phyloP scores from a whole-genome alignment of 2,888 invertebrate species.

The Lobophora halterata region DNA sequence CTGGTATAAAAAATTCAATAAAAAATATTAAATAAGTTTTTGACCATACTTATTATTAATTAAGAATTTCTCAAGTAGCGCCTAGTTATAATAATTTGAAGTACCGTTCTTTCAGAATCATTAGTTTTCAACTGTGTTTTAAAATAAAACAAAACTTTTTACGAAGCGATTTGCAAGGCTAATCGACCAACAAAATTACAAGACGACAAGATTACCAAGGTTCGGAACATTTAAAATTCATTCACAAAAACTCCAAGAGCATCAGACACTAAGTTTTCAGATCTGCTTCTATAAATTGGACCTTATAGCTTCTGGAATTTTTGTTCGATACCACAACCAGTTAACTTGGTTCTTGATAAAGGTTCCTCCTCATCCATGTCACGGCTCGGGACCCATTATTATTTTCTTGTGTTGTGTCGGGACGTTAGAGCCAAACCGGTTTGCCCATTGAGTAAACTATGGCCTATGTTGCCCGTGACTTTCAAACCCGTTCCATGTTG shows the following conservation, averaged over 20 bases:
- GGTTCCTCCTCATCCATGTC: constrained; percentile 26
- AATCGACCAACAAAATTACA: constrained; percentile 4
- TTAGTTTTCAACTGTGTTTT: too few species aligned
- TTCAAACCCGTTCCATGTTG: constrained; percentile 19
- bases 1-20: too few species aligned
- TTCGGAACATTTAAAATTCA: constrained; percentile 9
- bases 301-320: constrained; percentile 2
- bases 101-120: too few species aligned
- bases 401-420: too few species aligned
- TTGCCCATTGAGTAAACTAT: constrained; percentile 28
- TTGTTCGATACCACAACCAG: background rate
- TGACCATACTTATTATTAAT: too few species aligned
- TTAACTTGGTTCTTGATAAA: constrained; percentile 11
- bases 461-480: constrained; percentile 4
- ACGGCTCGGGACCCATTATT: too few species aligned
- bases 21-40: too few species aligned
- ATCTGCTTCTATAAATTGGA: background rate
- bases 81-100: too few species aligned
- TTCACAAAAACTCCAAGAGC: constrained; percentile 23
- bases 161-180: too few species aligned
- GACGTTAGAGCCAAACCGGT: constrained; percentile 19
- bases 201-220: too few species aligned
- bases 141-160: too few species aligned
- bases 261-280: background rate
- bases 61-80: too few species aligned